A percentile compares a stretch with the other conserved stretches of the same genome.
These are phyloP conservation scores for Rhipidura dahli DNA, from an alignment of 2,113 vertebrate genomes.

Conservation along the genomic window DNA sequence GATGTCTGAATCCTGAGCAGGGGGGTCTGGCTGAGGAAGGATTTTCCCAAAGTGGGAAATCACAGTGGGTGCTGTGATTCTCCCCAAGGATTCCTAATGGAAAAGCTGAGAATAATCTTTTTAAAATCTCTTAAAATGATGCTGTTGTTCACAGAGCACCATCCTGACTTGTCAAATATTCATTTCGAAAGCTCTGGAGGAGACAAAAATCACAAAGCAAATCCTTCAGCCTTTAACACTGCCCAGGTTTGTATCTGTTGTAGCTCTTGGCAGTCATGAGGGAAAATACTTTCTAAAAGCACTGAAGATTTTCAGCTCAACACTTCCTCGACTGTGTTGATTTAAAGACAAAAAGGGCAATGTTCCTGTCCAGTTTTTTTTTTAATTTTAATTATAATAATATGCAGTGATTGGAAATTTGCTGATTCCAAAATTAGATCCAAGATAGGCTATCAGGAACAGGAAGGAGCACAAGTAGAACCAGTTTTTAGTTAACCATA, in stretches of 20 bases:
- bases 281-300: conserved; percentile 32
- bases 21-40: not conserved
- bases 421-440: not conserved
- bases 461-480: not conserved
- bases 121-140: not conserved
- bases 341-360: not conserved
- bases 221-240: not conserved
- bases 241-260: not conserved
- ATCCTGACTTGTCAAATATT: not conserved
- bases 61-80: not conserved
- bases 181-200: not conserved
- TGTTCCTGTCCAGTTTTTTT: not conserved
- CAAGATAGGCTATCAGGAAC: not conserved
- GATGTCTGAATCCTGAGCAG: not conserved
- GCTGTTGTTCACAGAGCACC: not conserved
- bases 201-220: not conserved
- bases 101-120: not conserved
- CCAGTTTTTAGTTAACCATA: not conserved
- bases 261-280: not conserved
- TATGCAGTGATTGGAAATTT: not conserved
- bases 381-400: not conserved
- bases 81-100: not conserved
- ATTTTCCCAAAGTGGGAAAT: not conserved
- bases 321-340: not conserved
- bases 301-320: not conserved